Evolutionary conservation across 1,140 invertebrate species (phyloP), one percentile per base, ranked within the genome.

Genomic region (Parasteatoda tepidariorum): DNA sequence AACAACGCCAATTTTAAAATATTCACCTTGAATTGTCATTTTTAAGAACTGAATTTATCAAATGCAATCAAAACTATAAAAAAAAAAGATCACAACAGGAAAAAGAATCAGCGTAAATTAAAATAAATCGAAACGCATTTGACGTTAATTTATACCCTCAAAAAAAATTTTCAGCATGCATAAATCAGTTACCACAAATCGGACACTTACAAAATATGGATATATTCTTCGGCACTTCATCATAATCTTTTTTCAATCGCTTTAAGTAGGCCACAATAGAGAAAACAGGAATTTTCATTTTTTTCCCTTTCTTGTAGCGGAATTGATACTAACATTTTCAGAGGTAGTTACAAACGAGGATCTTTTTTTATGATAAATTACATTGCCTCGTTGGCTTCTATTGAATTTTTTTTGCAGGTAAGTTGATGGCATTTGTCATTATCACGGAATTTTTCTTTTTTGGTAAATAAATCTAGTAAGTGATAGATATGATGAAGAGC

Each of bases 111-210:
- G n/a, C 6, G 15, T 15, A 33, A 62, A 41, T 62, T 34, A 31
- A 34, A 75, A 62, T 75, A 41, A 76, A 76, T 48, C 18, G 30
- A n/a, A 41, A 64, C n/a, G 18, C 18, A 3, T 54, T 54, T 76
- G 74, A 76, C 74, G 64, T 22, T 76, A 76, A 76, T 48, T 48
- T 64, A 76, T 76, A 64, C 34, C 9, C 26, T n/a, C n/a, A n/a
- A n/a, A n/a, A n/a, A 22, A 38, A 15, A n/a, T 62, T 64, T 31
- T 41, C 15, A 33, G 48, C 59, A 24, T 62, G 74, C 59, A 76
- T 76, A 76, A 76, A 76, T 76, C 74, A 76, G 38, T 2, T 30
- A 22, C 13, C 33, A n/a, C 33, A 48, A 3, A n/a, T 31, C 15
- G 15, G 3, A 61, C 41, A 64, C 48, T 48, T 76, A 64, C 57